These are phyloP conservation scores for Mechanitis mazaeus DNA, from an alignment of 2,888 invertebrate species.

Conservation along the genomic window DNA sequence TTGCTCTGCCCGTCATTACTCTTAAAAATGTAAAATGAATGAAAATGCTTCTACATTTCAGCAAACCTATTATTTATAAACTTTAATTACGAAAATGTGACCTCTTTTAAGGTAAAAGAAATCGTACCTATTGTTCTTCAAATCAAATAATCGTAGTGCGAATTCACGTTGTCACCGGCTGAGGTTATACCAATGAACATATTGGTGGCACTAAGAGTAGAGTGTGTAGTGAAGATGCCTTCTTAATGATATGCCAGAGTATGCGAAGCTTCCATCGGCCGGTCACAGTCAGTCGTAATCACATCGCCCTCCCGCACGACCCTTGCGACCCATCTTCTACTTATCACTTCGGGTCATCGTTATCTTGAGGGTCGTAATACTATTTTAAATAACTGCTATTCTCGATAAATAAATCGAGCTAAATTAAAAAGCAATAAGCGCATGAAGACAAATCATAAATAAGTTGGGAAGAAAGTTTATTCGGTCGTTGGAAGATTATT, in stretches of 20 bases:
- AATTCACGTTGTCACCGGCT: slow-evolving; percentile 70
- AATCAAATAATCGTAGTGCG: slow-evolving; percentile 73
- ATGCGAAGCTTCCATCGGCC: slow-evolving; percentile 32
- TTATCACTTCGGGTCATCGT: slow-evolving; percentile 61
- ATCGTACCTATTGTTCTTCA: slow-evolving; percentile 54
- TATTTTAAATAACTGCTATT: slow-evolving; percentile 45
- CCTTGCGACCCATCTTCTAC: slow-evolving; percentile 43
- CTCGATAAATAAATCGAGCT: slow-evolving; percentile 23
- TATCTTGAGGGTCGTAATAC: slow-evolving; percentile 59
- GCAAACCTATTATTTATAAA: slow-evolving; percentile 43
- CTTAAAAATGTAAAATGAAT: background rate
- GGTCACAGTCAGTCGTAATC: slow-evolving; percentile 29
- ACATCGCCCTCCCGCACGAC: slow-evolving; percentile 33
- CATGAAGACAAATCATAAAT: no score
- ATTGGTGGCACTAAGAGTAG: slow-evolving; percentile 43
- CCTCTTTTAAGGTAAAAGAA: slow-evolving; percentile 22
- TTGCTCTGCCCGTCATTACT: slow-evolving; percentile 1
- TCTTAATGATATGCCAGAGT: slow-evolving; percentile 35
- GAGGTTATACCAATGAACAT: slow-evolving; percentile 75
- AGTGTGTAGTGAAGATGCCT: slow-evolving; percentile 18
- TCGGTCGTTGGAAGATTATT: no score
- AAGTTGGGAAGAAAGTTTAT: no score
- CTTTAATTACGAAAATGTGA: slow-evolving; percentile 28
- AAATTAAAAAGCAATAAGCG: no score
- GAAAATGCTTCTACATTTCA: slow-evolving; percentile 17